phyloP scores from a whole-genome alignment of 1,140 invertebrate species.

The Musca domestica region DNA sequence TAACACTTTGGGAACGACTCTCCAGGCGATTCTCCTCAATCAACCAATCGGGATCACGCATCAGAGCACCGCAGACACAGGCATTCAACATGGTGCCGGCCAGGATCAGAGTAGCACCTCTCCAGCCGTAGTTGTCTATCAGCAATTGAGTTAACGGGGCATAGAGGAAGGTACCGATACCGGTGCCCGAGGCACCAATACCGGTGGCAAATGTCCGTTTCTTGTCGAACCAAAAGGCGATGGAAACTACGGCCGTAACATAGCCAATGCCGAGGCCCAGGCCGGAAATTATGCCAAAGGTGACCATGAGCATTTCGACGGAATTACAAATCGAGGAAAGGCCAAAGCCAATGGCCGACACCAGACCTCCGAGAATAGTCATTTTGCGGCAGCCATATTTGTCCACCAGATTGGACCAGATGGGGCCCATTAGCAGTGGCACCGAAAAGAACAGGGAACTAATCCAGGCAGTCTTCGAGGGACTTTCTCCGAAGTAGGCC shows the following conservation, averaged over 20 bases:
- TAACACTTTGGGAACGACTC: constrained; percentile 52
- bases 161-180: constrained; percentile 69
- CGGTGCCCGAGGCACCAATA: constrained; percentile 82
- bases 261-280: constrained; percentile 83
- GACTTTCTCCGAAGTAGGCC: constrained; percentile 77
- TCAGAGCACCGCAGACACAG: constrained; percentile 83
- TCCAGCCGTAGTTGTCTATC: constrained; percentile 79
- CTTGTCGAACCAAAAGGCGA: constrained; percentile 96
- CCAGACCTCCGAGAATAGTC: constrained; percentile 75
- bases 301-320: constrained; percentile 76
- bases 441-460: constrained; percentile 86
- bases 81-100: constrained; percentile 84
- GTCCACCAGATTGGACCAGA: constrained; percentile 75
- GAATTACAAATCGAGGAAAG: constrained; percentile 72
- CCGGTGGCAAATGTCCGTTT: constrained; percentile 89
- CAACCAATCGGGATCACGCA: constrained; percentile 82
- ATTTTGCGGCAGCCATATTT: constrained; percentile 82
- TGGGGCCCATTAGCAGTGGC: constrained; percentile 74
- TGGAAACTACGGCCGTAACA: constrained; percentile 87
- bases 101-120: constrained; percentile 79
- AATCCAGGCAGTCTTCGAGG: constrained; percentile 83
- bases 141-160: constrained; percentile 80
- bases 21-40: constrained; percentile 59
- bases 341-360: constrained; percentile 77
- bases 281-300: constrained; percentile 83